Percentiles rank a stretch among this genome's conserved stretches.
Conservation (phyloP, 2,797 vertebrate species). For the Eulemur rubriventer region DNA sequence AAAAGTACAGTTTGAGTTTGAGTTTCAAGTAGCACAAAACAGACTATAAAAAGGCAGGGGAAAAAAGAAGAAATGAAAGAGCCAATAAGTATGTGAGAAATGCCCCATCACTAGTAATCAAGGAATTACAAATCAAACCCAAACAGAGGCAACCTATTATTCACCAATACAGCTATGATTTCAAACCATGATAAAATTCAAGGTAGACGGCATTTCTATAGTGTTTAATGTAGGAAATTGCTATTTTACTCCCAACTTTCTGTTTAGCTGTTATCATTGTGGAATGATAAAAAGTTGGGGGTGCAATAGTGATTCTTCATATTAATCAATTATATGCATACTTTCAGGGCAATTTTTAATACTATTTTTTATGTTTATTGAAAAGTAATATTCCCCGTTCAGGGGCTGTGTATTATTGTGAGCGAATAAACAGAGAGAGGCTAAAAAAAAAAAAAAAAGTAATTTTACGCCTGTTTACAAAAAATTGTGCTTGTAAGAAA, state of each 20-base stretch:
- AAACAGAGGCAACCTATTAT: not conserved
- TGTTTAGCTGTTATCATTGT: not conserved
- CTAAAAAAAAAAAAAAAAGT: not conserved
- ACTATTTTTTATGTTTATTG: not conserved
- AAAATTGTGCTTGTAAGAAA: not conserved
- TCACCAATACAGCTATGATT: not conserved
- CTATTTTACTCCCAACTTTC: not conserved
- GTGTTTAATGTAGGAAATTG: not conserved
- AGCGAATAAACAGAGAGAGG: slow-evolving; percentile 77
- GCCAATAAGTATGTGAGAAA: not conserved
- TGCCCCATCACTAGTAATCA: not conserved
- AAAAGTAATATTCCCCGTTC: not conserved
- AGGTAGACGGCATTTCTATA: not conserved
- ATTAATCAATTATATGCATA: not conserved
- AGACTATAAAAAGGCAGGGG: not conserved
- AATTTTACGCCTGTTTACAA: not conserved
- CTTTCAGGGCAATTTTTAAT: not conserved
- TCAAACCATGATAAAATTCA: not conserved
- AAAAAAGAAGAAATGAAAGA: not conserved
- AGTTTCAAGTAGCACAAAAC: not conserved
- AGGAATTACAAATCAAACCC: slow-evolving; percentile 5
- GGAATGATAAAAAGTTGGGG: not conserved
- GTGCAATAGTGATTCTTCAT: not conserved
- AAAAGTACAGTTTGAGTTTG: not conserved
- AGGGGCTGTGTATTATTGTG: slow-evolving; percentile 78